These are phyloP conservation scores for Bruchidius siliquastri DNA, from an alignment of 2,888 invertebrate genomes.

Conservation along the genomic window DNA sequence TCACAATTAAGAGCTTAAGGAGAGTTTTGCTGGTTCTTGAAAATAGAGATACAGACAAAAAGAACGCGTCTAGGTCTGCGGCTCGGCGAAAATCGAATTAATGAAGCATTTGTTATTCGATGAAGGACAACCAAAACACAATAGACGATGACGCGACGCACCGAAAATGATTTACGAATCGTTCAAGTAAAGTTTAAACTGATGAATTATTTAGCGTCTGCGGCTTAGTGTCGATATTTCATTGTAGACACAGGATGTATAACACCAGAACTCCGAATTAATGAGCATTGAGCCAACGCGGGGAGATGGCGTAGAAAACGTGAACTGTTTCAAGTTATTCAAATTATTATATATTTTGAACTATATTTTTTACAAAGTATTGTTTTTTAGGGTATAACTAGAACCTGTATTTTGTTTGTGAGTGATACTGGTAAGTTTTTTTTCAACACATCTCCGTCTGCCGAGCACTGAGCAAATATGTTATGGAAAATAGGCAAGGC, in stretches of 20 bases:
- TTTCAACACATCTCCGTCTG: no score
- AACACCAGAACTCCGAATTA: not conserved
- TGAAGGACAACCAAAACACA: slow-evolving; percentile 23
- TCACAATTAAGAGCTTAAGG: no score
- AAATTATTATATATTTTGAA: no score
- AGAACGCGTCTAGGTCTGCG: not conserved
- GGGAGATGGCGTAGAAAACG: not conserved
- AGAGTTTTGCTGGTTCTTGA: no score
- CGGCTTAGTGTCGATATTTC: slow-evolving; percentile 15
- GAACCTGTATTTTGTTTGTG: no score
- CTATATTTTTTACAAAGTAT: no score
- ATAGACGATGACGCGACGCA: slow-evolving; percentile 15
- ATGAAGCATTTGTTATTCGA: slow-evolving; percentile 26
- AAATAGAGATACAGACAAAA: not conserved
- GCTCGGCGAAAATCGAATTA: slow-evolving; percentile 17
- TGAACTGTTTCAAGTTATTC: no score
- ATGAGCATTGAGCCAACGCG: not conserved
- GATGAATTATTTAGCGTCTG: slow-evolving; percentile 19
- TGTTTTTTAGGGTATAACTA: no score
- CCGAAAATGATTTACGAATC: slow-evolving; percentile 22
- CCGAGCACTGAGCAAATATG: no score
- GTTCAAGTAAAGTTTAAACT: slow-evolving; percentile 16
- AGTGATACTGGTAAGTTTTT: no score
- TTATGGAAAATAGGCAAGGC: no score
- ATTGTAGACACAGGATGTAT: slow-evolving; percentile 7